Base-by-base conservation (phyloP, 1,140 invertebrate species). In the Lysiphlebus fabarum region DNA sequence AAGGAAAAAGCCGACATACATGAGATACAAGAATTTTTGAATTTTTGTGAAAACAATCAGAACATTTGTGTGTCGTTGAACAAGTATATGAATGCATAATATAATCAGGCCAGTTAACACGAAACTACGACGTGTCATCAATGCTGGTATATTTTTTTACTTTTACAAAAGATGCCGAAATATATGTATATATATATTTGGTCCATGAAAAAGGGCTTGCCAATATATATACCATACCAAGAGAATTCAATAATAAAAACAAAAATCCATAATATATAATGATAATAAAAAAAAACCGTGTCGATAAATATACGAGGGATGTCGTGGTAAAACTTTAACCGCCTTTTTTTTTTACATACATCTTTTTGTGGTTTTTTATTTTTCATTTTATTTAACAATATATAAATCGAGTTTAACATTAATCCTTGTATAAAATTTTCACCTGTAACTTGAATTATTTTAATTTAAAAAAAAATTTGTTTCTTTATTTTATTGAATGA, bases 71-170 rank as follows among this genome's bases (percentile, higher is more conserved):
- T 71, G 68, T 67, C 36, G 64, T 63, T 57, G 65, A 72, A 74
- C 73, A 77, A 69, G 74, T 69, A 75, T 77, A 77, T 77, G 75
- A 77, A 77, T 77, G 74, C 73, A 75, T 76, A 77, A 77, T 66
- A 75, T 76, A 77, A 77, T 66, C 70, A 72, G 68, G 61, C 66
- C 69, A 70, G 71, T 73, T 75, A 75, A 75, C 71, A 76, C 72
- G 70, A 67, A 69, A 69, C 69, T 63, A 69, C 68, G 69, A 65
- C 73, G 72, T 76, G 72, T 74, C 59, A 45, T 64, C 50, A 43
- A 44, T 45, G 45, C 56, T 58, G 47, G 40, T 53, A 53, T 63
- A 17, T 61, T 59, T 64, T 66, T 73, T 72, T 68, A 65, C 66
- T 62, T 65, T 63, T 68, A 75, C 69, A 75, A 75, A 74, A 71